Evolutionary conservation across 1,140 invertebrate species (phyloP).

Genomic region (Ceratina japonica): DNA sequence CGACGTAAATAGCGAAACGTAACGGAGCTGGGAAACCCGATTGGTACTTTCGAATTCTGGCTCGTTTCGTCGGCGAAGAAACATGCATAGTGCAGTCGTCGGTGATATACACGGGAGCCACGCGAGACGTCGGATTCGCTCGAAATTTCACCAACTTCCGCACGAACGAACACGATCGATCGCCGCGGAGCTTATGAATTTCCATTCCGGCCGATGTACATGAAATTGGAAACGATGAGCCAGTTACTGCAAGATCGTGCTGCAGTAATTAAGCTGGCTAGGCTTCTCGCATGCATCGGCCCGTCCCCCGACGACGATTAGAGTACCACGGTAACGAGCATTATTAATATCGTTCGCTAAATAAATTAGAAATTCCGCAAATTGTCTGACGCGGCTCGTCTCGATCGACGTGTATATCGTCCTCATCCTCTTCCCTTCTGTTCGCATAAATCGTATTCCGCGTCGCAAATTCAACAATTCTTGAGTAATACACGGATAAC

Average conservation of each 20-base stretch:
- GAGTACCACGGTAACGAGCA: slow-evolving; percentile 28
- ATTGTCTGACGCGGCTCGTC: not conserved
- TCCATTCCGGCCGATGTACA: not conserved
- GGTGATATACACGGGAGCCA: not conserved
- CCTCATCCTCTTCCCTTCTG: not conserved
- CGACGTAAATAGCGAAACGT: not conserved
- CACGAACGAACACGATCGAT: not conserved
- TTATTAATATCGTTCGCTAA: slow-evolving; percentile 32
- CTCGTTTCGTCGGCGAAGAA: not conserved
- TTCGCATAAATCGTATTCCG: not conserved
- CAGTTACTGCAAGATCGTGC: slow-evolving; percentile 37
- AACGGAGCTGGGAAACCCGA: not conserved
- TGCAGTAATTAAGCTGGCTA: slow-evolving; percentile 42
- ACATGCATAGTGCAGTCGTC: no score
- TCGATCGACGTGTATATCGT: no score
- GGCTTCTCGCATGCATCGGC: slow-evolving; percentile 2
- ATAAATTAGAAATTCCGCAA: not conserved
- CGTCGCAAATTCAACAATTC: not conserved
- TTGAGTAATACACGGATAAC: not conserved
- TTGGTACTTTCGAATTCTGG: not conserved
- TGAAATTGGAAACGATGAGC: slow-evolving; percentile 25
- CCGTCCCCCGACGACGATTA: slow-evolving; percentile 27
- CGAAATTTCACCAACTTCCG: not conserved
- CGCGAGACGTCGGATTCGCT: not conserved
- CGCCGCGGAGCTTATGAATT: slow-evolving; percentile 3